Base-by-base conservation (phyloP, 2,888 invertebrate species). In the Caenorhabditis imperialis region DNA sequence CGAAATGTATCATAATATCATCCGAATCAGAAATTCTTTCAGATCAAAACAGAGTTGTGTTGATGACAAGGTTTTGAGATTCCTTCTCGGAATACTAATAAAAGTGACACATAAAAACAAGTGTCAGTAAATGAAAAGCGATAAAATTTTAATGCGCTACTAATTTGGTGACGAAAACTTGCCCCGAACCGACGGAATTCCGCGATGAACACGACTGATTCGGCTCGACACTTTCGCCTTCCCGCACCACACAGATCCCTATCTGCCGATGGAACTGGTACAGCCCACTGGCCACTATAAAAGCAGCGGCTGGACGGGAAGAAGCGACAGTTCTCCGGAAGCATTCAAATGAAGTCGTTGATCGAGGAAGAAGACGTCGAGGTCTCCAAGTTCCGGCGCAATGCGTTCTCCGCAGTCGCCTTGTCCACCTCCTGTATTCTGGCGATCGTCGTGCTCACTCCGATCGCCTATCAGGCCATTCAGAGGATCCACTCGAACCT, bases 351-450 rank as follows among this genome's bases (percentile, higher is more conserved):
- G 65, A 65, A 65, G 65, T 55, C 65, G 33, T 50, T 65, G 50
- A 55, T 65, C 35, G 65, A 55, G 10, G 55, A 55, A 44, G 65
- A 65, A 38, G 65, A 65, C 48, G 42, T 57, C 5, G 57, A 58
- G n/a, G 47, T 69, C n/a, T 23, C 27, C 35, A 48, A 37, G 48
- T 70, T 70, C 37, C 70, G 70, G 14, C 61, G 70, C n/a, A 72
- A 75, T 16, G 86, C 86, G 16, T 88, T 87, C 71, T 63, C 83
- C 16, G 82, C 87, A 1, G 86, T 87, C 20, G 84, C 85, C 7
- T 62, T 87, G 23, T 86, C 86, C 22, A 87, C 87, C 10, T 82
- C 84, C 37, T 85, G 86, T 23, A 84, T 88, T 77, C 65, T 88
- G 44, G 78, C 82, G 14, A 87, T 85, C 51, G 81, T 88, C 22